Evolutionary conservation across 1,140 invertebrate genomes (phyloP), one percentile per base, ranked within the genome.

Genomic region (Zaprionus camerounensis): DNA sequence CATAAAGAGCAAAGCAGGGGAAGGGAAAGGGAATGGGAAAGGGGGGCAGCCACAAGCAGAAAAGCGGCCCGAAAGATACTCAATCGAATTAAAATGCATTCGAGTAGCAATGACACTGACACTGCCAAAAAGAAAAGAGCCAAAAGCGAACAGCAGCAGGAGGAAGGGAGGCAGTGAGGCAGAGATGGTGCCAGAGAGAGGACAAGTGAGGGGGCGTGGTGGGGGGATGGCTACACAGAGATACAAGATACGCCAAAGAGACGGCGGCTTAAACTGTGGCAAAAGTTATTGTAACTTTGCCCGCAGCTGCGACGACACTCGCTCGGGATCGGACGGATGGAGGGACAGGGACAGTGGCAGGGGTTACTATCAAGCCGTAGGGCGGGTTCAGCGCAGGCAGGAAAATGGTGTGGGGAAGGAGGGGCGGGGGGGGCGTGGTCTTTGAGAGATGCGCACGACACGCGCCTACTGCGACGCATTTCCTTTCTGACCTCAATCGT

Each of bases 61-160:
- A 38, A 73, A 73, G 31, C 72, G 61, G 63, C 61, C 58, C 57
- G 44, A 63, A 59, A 85, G 55, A 78, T 74, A 78, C 83, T 87
- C 71, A 81, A 88, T 88, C 80, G 84, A 81, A 87, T 81, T 81
- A 88, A 88, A 87, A 87, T 88, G 84, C 81, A 87, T 87, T 88
- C 71, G 77, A 76, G 78, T 71, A 88, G 80, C 78, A 83, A 76
- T 81, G 83, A 75, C 84, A 87, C 72, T 78, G 84, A 83, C 82
- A 84, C 82, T 75, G 62, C 76, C 58, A 70, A 79, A 56, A 26
- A 49, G 22, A 58, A 24, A 58, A 66, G 44, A 73, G 63, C 57
- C 70, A 56, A 67, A 49, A 34, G 59, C 55, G 53, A 17, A 26
- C 31, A 11, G 31, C 17, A 62, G 31, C 53, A 57, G 41, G 5